phyloP scores from a whole-genome alignment of 1,140 invertebrate genomes.

The fruit fly (Drosophila melanogaster) region DNA sequence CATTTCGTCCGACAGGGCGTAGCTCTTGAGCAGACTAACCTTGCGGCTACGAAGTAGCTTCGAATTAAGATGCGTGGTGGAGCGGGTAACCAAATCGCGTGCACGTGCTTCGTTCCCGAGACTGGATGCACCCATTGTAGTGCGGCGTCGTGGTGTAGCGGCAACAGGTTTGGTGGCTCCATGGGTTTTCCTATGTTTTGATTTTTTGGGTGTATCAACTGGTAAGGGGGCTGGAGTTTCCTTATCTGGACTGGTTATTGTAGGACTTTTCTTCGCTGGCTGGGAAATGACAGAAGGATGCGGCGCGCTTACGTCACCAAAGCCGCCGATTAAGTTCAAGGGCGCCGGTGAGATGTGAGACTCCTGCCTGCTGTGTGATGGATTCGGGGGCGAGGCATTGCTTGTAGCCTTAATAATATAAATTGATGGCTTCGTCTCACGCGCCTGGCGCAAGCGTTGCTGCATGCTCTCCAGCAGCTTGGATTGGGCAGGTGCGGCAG shows the following conservation, averaged over 20 bases:
- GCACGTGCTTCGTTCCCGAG: constrained; percentile 6
- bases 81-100: constrained; percentile 64
- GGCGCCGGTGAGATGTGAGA: not conserved
- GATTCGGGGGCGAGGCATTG: constrained; percentile 15
- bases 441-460: constrained; percentile 63
- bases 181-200: constrained; percentile 6
- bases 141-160: constrained; percentile 33
- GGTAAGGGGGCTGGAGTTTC: not conserved
- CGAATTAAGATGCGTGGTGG: constrained; percentile 65
- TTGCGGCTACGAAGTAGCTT: constrained; percentile 71
- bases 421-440: constrained; percentile 72
- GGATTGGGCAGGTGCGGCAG: constrained; percentile 51
- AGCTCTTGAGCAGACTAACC: constrained; percentile 62
- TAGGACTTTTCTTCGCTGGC: not conserved
- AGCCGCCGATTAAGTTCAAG: not conserved
- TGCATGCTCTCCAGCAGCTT: constrained; percentile 61
- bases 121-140: constrained; percentile 17
- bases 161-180: not conserved
- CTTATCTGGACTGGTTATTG: not conserved
- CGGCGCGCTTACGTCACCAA: constrained; percentile 1
- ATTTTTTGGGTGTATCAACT: not conserved
- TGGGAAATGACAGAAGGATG: constrained; percentile 5
- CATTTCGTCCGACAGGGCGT: constrained; percentile 49
- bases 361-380: not conserved
- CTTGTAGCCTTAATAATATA: constrained; percentile 70